Evolutionary conservation across 2,888 invertebrate species (phyloP), one percentile per base, ranked within the genome.

Genomic region (Acanthosepion esculentum): DNA sequence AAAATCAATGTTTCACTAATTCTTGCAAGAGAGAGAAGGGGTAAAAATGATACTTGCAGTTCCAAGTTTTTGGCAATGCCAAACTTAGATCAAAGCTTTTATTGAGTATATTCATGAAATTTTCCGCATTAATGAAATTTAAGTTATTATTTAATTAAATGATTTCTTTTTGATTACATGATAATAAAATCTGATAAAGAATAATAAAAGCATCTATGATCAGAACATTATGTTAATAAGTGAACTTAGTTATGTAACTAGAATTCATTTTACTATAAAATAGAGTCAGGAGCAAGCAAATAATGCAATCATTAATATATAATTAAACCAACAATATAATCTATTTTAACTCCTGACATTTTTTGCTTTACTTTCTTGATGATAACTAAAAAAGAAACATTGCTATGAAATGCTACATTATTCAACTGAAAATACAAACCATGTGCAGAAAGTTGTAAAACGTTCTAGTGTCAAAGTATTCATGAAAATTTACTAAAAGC

Each of bases 401-500:
- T 48, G 23, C 33, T 48, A 33, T 91, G 26, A 48, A 92, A 92
- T 92, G 41, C 92, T 48, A 26, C 20, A 7, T 92, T 48, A 48
- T 48, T 92, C 92, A 92, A 41, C 23, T 41, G 26, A 48, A 92
- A 33, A 59, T 26, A 59, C 26, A 59, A 59, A 20, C 26, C 59
- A 59, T 4, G 59, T 59, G 20, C 26, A 26, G 59, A 64, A 64
- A 64, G 7, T 29, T 6, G 29, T 29, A 29, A 64, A 64, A 64
- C 8, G 64, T 29, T 64, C 18, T 41, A 92, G 92, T 33, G 92
- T 48, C 92, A 92, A 92, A 33, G 92, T 92, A 92, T 92, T 33
- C 92, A 92, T 92, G 33, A 64, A 64, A 92, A 41, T 92, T 92
- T 92, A 92, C 92, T 92, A 92, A 48, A 48, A 48, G 41, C 92